phyloP scores from a whole-genome alignment of 2,888 invertebrate genomes.

The Leptopilina syphax region DNA sequence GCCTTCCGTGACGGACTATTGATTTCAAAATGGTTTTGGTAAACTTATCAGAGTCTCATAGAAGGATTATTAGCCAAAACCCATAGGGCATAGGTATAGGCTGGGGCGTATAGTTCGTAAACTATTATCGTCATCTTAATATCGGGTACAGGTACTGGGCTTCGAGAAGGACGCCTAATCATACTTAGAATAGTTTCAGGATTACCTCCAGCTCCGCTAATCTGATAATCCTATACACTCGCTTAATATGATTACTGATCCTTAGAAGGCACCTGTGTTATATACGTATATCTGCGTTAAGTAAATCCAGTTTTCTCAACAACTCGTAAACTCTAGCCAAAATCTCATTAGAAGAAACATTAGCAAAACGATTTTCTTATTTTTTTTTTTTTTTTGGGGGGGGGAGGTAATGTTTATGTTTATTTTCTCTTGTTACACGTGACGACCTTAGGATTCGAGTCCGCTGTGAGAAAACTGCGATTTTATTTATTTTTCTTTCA shows the following conservation, averaged over 20 bases:
- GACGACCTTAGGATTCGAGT: too few species aligned
- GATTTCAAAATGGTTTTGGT: conserved; percentile 57
- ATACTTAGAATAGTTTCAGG: conserved; percentile 77
- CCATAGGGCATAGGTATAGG: conserved; percentile 74
- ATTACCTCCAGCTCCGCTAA: conserved; percentile 76
- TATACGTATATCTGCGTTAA: conserved; percentile 20
- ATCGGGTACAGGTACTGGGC: conserved; percentile 60
- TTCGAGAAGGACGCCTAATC: conserved; percentile 76
- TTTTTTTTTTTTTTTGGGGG: conserved; percentile 29
- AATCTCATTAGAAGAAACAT: conserved; percentile 67
- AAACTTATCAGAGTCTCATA: conserved; percentile 75
- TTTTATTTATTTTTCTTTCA: too few species aligned
- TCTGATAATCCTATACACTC: conserved; percentile 76
- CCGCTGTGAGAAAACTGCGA: too few species aligned
- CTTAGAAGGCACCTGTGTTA: conserved; percentile 63
- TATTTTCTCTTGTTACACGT: too few species aligned
- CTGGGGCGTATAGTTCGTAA: conserved; percentile 74
- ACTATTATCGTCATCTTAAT: conserved; percentile 77
- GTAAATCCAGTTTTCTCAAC: conserved; percentile 67
- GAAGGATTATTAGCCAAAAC: conserved; percentile 75
- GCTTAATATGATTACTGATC: conserved; percentile 77
- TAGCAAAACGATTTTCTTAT: conserved; percentile 64
- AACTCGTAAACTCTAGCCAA: conserved; percentile 72
- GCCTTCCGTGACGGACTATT: conserved; percentile 34
- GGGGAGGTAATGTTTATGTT: too few species aligned